Evolutionary conservation across 2,797 vertebrate species (phyloP), one percentile per base, ranked within the genome.

Genomic region (Mionectes olivaceus): DNA sequence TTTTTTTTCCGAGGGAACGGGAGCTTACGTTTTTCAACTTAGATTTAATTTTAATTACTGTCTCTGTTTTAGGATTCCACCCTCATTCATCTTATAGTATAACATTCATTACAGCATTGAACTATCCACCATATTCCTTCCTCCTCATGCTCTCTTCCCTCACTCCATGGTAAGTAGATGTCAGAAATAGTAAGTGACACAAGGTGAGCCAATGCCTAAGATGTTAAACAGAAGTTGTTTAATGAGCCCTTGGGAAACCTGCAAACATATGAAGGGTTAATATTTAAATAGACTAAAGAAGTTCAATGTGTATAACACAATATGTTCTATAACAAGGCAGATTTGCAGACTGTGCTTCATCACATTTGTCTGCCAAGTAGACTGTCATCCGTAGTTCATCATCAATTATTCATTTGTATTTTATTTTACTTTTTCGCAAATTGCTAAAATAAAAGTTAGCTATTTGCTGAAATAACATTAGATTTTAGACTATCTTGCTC

Each of bases 241-340:
- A 91, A 86, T 0, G 11, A 94, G 27, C 47, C 83, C 63, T 53
- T 46, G 37, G 77, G 65, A 67, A 90, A 61, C 39, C 61, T 27
- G 14, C 24, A 88, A 84, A 88, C 35, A 52, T 68, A 68, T 4
- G 19, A 94, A 94, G 80, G 73, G 69, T 96, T 96, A 95, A 95
- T 94, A 86, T 91, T 96, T 91, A 95, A 93, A 87, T 32, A 86
- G 65, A 49, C 15, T 77, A 57, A 33, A 82, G 78, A 82, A 77
- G 11, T 91, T 78, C 69, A 75, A 32, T 46, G 16, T 69, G 33
- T 71, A 60, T 71, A 74, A 75, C 82, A 70, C 60, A 70, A 79
- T 41, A 78, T 39, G 21, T 49, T 76, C 60, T 18, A 70, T 59
- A 86, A 70, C 32, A 75, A 67, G 57, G 28, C 11, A 70, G 50